Conservation (phyloP, 2,113 vertebrate genomes). For the Lanius ludovicianus region DNA sequence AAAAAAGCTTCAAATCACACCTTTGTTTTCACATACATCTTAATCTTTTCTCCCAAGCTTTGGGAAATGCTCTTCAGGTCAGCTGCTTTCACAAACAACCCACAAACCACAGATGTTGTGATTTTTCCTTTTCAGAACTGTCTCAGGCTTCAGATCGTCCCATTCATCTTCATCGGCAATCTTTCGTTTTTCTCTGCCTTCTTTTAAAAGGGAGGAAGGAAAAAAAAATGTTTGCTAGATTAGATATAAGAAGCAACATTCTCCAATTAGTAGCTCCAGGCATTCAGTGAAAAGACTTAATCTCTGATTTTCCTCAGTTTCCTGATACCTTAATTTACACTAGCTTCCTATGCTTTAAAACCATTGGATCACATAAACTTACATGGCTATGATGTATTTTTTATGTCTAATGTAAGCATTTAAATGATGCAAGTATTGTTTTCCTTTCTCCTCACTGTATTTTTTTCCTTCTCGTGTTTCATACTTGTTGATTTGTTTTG, state of each 20-base stretch:
- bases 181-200: neutral
- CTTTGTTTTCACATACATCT: neutral
- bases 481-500: neutral
- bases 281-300: neutral
- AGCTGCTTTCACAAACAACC: neutral
- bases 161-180: neutral
- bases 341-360: neutral
- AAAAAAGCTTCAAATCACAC: neutral
- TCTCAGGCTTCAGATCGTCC: neutral
- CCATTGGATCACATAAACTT: neutral
- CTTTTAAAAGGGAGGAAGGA: neutral
- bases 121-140: slow-evolving; percentile 9
- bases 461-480: neutral
- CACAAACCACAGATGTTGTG: neutral
- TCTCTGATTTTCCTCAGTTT: neutral
- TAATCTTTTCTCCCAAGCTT: neutral
- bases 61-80: slow-evolving; percentile 1
- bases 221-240: neutral
- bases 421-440: neutral
- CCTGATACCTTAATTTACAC: neutral
- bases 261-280: neutral
- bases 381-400: neutral
- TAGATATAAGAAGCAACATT: neutral
- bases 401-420: neutral
- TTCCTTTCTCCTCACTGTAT: neutral